A percentile compares a stretch with the other conserved stretches of the same genome.
Evolutionary conservation across 1,140 invertebrate species (phyloP).

Genomic region (Coelopa frigida): DNA sequence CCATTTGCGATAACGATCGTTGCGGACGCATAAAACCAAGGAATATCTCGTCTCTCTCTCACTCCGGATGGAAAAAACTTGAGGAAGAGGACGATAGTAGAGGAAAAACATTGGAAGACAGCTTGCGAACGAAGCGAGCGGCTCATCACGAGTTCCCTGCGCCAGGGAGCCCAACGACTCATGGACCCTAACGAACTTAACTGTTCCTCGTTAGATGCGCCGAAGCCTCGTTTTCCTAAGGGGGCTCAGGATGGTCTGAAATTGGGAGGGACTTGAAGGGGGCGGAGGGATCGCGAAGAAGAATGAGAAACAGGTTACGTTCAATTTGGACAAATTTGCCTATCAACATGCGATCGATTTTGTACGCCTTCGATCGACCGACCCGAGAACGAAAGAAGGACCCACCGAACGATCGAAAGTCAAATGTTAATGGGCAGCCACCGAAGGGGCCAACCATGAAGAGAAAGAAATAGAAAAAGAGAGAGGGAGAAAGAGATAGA

Average conservation of each 20-base stretch:
- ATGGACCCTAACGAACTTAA: background rate
- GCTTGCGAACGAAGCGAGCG: background rate
- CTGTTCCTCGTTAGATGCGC: no score
- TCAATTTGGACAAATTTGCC: conserved; percentile 39
- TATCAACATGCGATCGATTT: conserved; percentile 45
- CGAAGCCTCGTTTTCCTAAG: no score
- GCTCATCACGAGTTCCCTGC: conserved; percentile 10
- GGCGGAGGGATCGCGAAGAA: background rate
- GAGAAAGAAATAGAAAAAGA: background rate
- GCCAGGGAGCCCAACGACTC: background rate
- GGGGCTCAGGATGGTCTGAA: no score
- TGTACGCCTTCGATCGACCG: no score
- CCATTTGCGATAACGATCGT: background rate
- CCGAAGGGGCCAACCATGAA: no score
- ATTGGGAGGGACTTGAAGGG: no score
- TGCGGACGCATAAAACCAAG: conserved; percentile 2
- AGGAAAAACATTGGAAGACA: background rate
- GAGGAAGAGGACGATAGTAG: no score
- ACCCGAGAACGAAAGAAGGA: no score
- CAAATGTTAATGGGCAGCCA: no score
- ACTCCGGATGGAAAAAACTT: no score
- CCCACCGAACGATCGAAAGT: no score
- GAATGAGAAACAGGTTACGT: conserved; percentile 33
- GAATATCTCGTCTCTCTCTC: no score
- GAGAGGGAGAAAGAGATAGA: background rate